Base-by-base conservation (phyloP, 2,113 vertebrate genomes). In the Haemorhous mexicanus region DNA sequence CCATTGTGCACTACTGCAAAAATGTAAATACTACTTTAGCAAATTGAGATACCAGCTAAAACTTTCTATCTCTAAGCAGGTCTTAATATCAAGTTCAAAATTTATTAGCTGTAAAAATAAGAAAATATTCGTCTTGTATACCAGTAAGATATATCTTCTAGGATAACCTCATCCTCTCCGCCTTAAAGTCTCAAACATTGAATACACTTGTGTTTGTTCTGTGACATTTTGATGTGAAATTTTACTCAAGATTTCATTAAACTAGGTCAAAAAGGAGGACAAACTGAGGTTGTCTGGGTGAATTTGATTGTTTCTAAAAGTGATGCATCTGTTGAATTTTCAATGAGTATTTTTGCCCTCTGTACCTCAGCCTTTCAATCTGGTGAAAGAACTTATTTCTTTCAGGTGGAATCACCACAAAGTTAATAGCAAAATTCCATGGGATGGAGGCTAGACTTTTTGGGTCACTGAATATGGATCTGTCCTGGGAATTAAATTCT, bases 301-400 rank as follows among this genome's bases (percentile, higher is more conserved):
- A 77, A 80, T 89, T 73, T 87, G 37, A 75, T 87, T 88, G 56
- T 85, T 66, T 91, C 63, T 90, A 74, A 89, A 93, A 93, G 21
- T 0, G 0, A 83, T 55, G 62, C n/a, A 82, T 87, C 62, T 87
- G 52, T 72, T 89, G 81, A 93, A 92, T 95, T 97, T 93, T 85
- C 84, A 68, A 26, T 66, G 37, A 83, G 6, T 55, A 61, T 70
- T 90, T 95, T 87, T 79, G 26, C 37, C 53, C 66, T 94, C 50
- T 89, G 37, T 50, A 72, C 43, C 62, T 94, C 49, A 89, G 49
- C n/a, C 32, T 68, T 84, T 82, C 55, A 86, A 11, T 73, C 17
- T 58, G 30, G 16, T 62, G 32, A 72, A 84, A 78, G 28, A 68
- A 82, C 4, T 15, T 74, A 11, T 28, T 94, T 81, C 28, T 90